Evolutionary conservation across 2,797 vertebrate genomes (phyloP), one percentile per base, ranked within the genome.

Genomic region (Sebastes hubbsi): DNA sequence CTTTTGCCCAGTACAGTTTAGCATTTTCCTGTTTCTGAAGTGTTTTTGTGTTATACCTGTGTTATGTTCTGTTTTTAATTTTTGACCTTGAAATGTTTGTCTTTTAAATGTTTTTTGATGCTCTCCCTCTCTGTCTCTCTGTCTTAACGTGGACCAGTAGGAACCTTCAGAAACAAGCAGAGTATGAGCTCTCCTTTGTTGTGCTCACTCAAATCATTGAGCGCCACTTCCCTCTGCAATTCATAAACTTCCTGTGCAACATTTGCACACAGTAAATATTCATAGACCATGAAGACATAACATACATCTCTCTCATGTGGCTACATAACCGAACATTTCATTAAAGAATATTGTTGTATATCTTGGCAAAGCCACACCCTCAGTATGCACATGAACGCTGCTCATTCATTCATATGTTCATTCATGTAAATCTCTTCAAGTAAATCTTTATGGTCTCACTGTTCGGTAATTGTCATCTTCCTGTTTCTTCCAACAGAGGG

Each of bases 131-230:
- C 78, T 94, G 90, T 92, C 88, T 88, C 78, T 88, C 85, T 88
- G 86, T 92, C 89, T 86, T 79, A 46, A 80, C 87, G 60, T 89
- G 90, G 93, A 91, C 86, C 91, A 89, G 65, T 96, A 96, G 97
- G 97, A 94, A 97, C 96, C 96, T 97, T 96, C 96, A 95, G 96
- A 95, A 96, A 96, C 92, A 94, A 93, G 78, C 96, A 93, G 93
- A 97, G 97, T 97, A 96, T 89, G 96, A 96, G 90, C 87, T 84
- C 79, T 81, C 84, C 65, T 76, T 91, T 87, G 56, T 88, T 91
- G 92, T 92, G 91, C 93, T 92, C 86, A 74, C 87, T 75, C 79
- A 4, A 89, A 68, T 86, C 91, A 94, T 91, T 88, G 79, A 88
- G 88, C 72, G 64, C 82, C 89, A 88, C 90, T 78, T 80, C 82